These are phyloP conservation scores for Hirtodrosophila duncani DNA, from an alignment of 2,888 invertebrate species.

Conservation along the genomic window DNA sequence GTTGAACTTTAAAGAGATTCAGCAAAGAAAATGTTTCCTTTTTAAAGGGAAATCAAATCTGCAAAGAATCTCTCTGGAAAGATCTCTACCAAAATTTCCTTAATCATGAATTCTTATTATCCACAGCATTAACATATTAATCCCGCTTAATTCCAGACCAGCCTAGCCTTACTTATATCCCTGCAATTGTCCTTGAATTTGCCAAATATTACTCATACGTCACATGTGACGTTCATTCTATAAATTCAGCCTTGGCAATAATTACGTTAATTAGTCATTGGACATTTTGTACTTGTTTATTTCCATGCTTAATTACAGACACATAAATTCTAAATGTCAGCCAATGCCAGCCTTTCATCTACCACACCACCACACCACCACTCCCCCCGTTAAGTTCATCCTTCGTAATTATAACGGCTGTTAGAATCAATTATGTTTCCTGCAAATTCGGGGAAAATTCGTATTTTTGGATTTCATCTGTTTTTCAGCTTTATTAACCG, in stretches of 20 bases:
- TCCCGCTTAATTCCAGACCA: too few relatives aligned
- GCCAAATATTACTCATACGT: background rate
- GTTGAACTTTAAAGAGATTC: background rate
- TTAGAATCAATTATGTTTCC: slow-evolving; percentile 28
- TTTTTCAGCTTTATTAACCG: slow-evolving; percentile 20
- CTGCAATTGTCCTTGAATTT: background rate
- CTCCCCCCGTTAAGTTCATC: background rate
- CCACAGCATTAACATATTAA: too few relatives aligned
- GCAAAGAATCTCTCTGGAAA: too few relatives aligned
- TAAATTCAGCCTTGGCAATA: slow-evolving; percentile 7
- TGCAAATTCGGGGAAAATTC: slow-evolving; percentile 3
- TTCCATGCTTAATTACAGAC: slow-evolving; percentile 18
- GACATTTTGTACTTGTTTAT: slow-evolving; percentile 5
- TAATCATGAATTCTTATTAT: too few relatives aligned
- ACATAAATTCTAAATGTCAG: slow-evolving; percentile 3
- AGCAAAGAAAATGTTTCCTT: too few relatives aligned
- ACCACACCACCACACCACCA: too few relatives aligned
- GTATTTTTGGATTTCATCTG: slow-evolving; percentile 6
- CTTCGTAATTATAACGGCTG: background rate
- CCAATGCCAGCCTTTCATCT: too few relatives aligned
- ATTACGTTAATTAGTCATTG: slow-evolving; percentile 16
- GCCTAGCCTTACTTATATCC: too few relatives aligned
- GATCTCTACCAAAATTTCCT: too few relatives aligned
- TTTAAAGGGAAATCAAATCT: too few relatives aligned
- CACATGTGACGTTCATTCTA: background rate